Conservation (phyloP, 2,888 invertebrate species). For the Synergus umbraculus region DNA sequence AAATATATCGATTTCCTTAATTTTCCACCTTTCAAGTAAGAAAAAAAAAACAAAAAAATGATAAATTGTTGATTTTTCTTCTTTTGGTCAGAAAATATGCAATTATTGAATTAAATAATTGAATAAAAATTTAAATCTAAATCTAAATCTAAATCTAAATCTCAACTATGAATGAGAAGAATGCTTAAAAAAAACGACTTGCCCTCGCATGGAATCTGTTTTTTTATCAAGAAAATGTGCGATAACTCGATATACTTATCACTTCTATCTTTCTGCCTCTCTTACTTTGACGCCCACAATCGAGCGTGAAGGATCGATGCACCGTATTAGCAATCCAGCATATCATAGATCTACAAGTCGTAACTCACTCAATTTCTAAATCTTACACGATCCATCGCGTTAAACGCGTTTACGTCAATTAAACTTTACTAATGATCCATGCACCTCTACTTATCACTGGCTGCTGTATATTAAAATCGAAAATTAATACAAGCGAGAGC, state of each 20-base stretch:
- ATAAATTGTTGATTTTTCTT: no score
- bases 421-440: slow-evolving; percentile 38
- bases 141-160: no score
- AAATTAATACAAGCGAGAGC: slow-evolving; percentile 23
- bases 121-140: no score
- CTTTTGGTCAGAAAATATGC: no score
- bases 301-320: background rate
- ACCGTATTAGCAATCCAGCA: background rate
- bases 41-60: no score
- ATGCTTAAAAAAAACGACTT: background rate
- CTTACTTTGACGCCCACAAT: background rate
- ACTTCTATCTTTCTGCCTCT: background rate
- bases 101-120: no score
- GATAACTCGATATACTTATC: background rate
- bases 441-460: slow-evolving; percentile 23
- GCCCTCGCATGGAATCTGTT: background rate
- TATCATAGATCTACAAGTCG: slow-evolving; percentile 36
- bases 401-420: slow-evolving; percentile 38
- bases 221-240: background rate
- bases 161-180: no score
- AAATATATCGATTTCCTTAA: no score
- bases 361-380: slow-evolving; percentile 38
- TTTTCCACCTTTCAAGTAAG: no score
- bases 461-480: slow-evolving; percentile 31
- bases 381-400: slow-evolving; percentile 37